Evolutionary conservation across 37 sponge, comb jelly and placozoan species (phyloP), one percentile per base, ranked within the genome.

Genomic region (Oopsacas minuta): DNA sequence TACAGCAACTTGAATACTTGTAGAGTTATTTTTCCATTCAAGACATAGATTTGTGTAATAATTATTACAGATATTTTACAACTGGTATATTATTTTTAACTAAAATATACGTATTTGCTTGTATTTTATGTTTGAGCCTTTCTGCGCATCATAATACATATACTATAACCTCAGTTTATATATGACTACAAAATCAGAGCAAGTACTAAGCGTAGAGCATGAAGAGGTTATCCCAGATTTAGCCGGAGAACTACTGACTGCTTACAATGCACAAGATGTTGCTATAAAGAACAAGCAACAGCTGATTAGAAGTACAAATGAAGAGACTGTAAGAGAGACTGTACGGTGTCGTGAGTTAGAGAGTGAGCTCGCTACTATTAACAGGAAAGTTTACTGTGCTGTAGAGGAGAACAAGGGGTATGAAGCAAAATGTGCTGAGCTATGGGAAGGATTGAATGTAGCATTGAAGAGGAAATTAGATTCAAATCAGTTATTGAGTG

Each of bases 341-440:
- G 75, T 61, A 3, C 7, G 75, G 28, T 61, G 75, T 12, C 75
- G 75, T 34, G 75, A 61, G 30, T n/a, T 61, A 34, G 75, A 61
- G 75, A 61, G 75, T 34, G 75, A 61, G 17, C 75, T 61, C 17
- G 75, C 75, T 12, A 32, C 75, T n/a, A 25, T 61, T 3, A 61
- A 61, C 75, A 61, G 75, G 75, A 61, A 61, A 34, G 28, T 61
- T 20, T 61, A 61, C 30, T 61, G 75, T 34, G 75, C 22, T 5
- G 30, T 61, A 5, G 75, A 61, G 75, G 75, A 61, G 7, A n/a
- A n/a, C 30, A 61, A 61, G 75, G 75, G 75, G 75, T 61, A 61
- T 34, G 75, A 61, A 34, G 75, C 75, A 3, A 61, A 61, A 12
- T 61, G 75, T 12, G 75, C 75, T 12, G 75, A 61, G 75, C 30